These are phyloP conservation scores for Augochlora pura DNA, from an alignment of 1,140 invertebrate genomes.

Conservation along the genomic window DNA sequence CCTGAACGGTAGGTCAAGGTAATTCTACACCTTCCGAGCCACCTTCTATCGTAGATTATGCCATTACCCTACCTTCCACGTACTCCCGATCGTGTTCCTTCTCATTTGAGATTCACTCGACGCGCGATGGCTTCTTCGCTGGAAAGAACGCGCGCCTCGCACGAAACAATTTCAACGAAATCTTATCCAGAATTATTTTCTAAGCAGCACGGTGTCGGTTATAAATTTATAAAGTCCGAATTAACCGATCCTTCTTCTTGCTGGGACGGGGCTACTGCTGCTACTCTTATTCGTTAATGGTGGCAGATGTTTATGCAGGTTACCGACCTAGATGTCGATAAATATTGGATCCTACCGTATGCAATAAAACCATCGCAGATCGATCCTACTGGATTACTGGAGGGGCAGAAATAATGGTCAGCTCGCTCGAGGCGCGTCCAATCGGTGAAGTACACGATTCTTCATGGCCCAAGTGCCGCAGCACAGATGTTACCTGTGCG, in stretches of 20 bases:
- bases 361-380: neutral
- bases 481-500: conserved; percentile 31
- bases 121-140: neutral
- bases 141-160: no score
- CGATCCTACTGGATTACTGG: neutral
- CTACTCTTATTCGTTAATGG: no score
- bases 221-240: no score
- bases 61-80: conserved; percentile 34
- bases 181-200: neutral
- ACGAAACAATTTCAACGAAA: no score
- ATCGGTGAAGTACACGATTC: neutral
- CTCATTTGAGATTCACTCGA: neutral
- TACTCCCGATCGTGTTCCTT: conserved; percentile 29
- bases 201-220: no score
- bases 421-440: neutral
- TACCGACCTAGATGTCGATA: no score
- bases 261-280: no score
- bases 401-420: neutral
- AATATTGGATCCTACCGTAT: neutral
- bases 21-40: conserved; percentile 43
- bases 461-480: neutral
- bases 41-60: conserved; percentile 40
- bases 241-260: no score
- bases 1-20: conserved; percentile 41
- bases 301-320: no score